Base-by-base conservation (phyloP, 2,113 vertebrate species). In the Ceyx margarethae region DNA sequence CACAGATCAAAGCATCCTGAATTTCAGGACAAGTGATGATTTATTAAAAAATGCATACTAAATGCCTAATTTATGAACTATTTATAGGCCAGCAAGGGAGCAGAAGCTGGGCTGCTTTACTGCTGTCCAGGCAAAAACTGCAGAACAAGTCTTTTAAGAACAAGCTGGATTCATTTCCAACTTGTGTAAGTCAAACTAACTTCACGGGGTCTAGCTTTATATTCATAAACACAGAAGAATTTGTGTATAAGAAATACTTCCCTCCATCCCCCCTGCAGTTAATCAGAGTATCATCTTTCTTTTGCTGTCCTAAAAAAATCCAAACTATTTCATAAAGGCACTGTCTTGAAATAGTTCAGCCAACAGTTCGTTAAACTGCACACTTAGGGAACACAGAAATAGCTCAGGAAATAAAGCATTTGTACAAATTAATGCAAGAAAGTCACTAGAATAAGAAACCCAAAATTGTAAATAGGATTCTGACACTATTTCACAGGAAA, bases 51-150 rank as follows among this genome's bases (percentile, higher is more conserved):
- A 64, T 0, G 21, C 77, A 90, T 95, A 77, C 43, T 68, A 82
- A 93, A 85, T 72, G n/a, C 25, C 79, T 78, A 67, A 94, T 94
- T 65, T 40, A 87, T 77, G 81, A 95, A 95, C 58, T 86, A 94
- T 95, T 93, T 80, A 90, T 94, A 85, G 53, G 33, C 28, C 43
- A 82, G 46, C n/a, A 60, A 94, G 61, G 15, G 12, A 94, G 31
- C 7, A 89, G 67, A 87, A 93, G n/a, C 80, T 87, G 43, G 51
- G 62, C 48, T 40, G 61, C 56, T 84, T 78, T 60, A 76, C 42
- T 66, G 31, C 4, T 89, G 15, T 81, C 37, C 53, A 68, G 23
- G 23, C 18, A 81, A 93, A 89, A 93, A 77, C 56, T 88, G 31
- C 65, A 84, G 76, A 86, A 85, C 50, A 73, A 91, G 61, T 66